Percentiles rank a stretch among this genome's conserved stretches.
phyloP scores from a whole-genome alignment of 2,113 vertebrate genomes.

The Platysternon megacephalum region DNA sequence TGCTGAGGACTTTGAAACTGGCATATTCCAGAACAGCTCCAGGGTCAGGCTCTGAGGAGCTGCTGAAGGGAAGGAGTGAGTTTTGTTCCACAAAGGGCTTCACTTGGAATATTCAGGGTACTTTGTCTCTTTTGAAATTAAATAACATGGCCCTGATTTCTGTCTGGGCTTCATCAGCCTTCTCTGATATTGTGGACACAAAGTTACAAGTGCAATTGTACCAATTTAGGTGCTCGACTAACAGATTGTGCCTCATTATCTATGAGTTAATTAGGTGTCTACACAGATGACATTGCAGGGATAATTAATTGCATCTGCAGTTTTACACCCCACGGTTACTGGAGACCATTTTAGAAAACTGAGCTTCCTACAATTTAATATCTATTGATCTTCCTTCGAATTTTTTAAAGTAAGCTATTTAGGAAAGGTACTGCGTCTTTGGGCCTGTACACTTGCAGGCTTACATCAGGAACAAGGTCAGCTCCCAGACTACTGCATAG shows the following conservation, averaged over 20 bases:
- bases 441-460: not conserved
- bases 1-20: not conserved
- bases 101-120: not conserved
- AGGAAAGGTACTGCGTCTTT: not conserved
- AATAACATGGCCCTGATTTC: accelerated
- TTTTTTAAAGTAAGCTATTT: not conserved
- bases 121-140: not conserved
- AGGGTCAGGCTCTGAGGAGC: not conserved
- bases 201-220: not conserved
- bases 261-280: not conserved
- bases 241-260: not conserved
- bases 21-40: accelerated
- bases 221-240: accelerated
- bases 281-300: not conserved
- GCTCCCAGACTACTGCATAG: no score
- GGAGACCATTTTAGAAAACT: not conserved
- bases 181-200: not conserved
- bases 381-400: not conserved
- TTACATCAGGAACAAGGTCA: not conserved
- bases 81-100: not conserved
- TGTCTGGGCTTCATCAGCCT: not conserved
- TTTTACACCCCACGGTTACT: not conserved
- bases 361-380: not conserved
- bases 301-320: not conserved
- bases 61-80: not conserved